These are phyloP conservation scores for Eidolon dupreanum DNA, from an alignment of 2,797 vertebrate species.

Conservation along the genomic window DNA sequence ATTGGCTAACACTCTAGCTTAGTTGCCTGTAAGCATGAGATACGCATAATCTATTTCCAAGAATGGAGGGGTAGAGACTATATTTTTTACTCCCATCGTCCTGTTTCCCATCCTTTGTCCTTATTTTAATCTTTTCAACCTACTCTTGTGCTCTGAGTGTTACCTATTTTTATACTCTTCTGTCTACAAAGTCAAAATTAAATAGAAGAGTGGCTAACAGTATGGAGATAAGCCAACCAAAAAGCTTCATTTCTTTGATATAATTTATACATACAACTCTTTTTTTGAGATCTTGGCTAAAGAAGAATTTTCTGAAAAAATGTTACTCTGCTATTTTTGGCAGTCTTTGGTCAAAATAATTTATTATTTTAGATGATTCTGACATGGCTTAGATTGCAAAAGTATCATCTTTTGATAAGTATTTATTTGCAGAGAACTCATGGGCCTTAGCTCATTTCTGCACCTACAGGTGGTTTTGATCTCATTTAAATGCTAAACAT, in stretches of 20 bases:
- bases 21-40: neutral
- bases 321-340: neutral
- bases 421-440: neutral
- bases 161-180: neutral
- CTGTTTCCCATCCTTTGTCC: neutral
- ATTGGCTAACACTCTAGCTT: neutral
- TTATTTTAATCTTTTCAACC: neutral
- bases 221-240: neutral
- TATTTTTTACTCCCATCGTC: neutral
- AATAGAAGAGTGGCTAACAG: neutral
- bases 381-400: neutral
- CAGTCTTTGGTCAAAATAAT: neutral
- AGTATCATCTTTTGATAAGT: neutral
- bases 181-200: neutral
- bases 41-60: neutral
- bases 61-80: neutral
- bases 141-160: neutral
- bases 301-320: neutral
- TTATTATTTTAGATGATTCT: conserved; percentile 31
- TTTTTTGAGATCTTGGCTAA: neutral
- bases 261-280: neutral
- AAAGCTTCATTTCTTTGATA: neutral
- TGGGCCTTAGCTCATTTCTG: neutral
- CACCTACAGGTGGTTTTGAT: neutral
- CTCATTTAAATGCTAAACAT: conserved; percentile 25